Evolutionary conservation across 1,140 invertebrate species (phyloP).

Genomic region (Aphidius gifuensis): DNA sequence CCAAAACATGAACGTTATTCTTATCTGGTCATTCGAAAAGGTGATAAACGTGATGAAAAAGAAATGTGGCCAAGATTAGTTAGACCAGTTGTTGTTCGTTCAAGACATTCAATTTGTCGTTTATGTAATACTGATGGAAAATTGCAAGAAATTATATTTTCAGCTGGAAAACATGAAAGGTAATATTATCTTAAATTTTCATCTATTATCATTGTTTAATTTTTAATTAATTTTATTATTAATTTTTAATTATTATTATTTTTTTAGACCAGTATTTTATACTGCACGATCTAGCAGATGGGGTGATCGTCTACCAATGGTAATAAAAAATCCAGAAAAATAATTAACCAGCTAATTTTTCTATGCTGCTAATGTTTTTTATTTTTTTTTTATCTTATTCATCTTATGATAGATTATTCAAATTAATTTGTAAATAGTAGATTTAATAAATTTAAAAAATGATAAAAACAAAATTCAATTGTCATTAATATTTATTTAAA

Average conservation of each 20-base stretch:
- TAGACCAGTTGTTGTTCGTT: conserved; percentile 61
- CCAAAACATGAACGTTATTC: conserved; percentile 60
- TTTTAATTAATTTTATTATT: conserved; percentile 5
- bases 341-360: conserved; percentile 3
- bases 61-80: conserved; percentile 76
- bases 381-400: too few species aligned
- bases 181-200: conserved; percentile 41
- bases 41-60: conserved; percentile 47
- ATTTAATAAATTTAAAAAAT: neutral
- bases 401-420: too few species aligned
- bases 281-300: conserved; percentile 68
- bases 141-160: conserved; percentile 75
- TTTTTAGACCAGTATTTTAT: conserved; percentile 61
- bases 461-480: neutral
- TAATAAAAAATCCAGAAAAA: conserved; percentile 28
- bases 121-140: conserved; percentile 73
- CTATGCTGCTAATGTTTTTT: neutral
- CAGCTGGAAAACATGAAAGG: conserved; percentile 71
- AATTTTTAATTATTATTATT: conserved; percentile 16
- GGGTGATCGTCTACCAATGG: conserved; percentile 71
- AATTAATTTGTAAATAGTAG: too few species aligned
- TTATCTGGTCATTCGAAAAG: conserved; percentile 79
- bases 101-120: conserved; percentile 72
- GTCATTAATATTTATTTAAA: neutral
- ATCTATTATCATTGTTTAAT: conserved; percentile 20